phyloP scores from a whole-genome alignment of 2,113 vertebrate genomes.

The Todiramphus chloris region DNA sequence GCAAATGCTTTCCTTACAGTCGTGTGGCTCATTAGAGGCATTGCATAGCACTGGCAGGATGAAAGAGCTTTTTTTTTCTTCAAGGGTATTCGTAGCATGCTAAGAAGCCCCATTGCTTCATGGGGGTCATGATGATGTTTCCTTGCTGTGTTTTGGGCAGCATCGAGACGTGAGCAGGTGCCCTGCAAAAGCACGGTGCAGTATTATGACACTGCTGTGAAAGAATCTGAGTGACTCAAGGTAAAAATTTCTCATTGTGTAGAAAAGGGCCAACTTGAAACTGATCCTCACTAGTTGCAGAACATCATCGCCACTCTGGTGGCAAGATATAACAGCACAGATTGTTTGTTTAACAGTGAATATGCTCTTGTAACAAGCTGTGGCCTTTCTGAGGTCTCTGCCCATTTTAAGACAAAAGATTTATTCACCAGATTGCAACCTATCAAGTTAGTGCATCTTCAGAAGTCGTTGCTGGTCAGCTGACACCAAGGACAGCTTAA shows the following conservation, averaged over 20 bases:
- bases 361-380: not conserved
- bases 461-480: not conserved
- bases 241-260: not conserved
- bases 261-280: conserved; percentile 6
- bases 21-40: not conserved
- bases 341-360: not conserved
- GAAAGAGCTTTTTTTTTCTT: not conserved
- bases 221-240: not conserved
- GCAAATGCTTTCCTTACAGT: conserved; percentile 14
- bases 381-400: not conserved
- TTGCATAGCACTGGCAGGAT: not conserved
- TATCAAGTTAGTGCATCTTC: not conserved
- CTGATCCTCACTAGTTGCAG: not conserved
- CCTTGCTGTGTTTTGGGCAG: not conserved
- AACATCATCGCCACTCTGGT: not conserved
- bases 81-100: not conserved
- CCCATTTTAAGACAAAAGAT: not conserved
- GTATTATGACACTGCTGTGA: not conserved
- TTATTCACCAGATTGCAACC: not conserved
- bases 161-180: not conserved
- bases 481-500: not conserved
- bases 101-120: conserved; percentile 10
- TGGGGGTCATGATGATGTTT: not conserved
- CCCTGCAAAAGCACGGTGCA: not conserved
- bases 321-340: not conserved